These are phyloP conservation scores for Gambusia holbrooki DNA, from an alignment of 2,113 vertebrate genomes.

Conservation along the genomic window DNA sequence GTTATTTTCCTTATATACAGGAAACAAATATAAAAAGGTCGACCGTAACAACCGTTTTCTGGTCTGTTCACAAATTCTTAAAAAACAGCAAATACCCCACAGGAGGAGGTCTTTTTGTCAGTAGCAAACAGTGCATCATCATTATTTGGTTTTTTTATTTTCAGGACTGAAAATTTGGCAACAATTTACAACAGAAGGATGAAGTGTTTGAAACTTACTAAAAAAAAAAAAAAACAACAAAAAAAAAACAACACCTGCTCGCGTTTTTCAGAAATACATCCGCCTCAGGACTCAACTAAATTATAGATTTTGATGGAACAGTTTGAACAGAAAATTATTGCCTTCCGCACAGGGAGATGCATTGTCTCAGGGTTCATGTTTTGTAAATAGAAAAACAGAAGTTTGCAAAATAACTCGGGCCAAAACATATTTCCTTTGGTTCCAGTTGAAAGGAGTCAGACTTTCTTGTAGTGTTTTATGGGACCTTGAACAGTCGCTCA, in stretches of 20 bases:
- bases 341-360: neutral
- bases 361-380: slow-evolving; percentile 8
- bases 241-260: neutral
- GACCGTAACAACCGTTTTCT: too few relatives aligned
- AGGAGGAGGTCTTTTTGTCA: neutral
- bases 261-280: neutral
- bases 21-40: neutral
- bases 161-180: neutral
- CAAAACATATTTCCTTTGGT: neutral
- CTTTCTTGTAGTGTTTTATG: neutral
- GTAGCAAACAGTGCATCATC: slow-evolving; percentile 21
- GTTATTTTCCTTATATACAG: neutral
- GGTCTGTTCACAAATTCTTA: neutral
- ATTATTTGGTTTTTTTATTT: slow-evolving; percentile 23
- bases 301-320: neutral
- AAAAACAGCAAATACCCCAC: neutral
- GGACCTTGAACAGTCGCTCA: neutral
- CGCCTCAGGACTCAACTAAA: neutral
- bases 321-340: slow-evolving; percentile 2
- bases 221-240: neutral
- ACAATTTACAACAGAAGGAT: neutral
- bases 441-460: neutral
- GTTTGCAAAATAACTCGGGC: neutral
- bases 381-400: neutral
- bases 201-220: neutral